Evolutionary conservation across 2,797 vertebrate species (phyloP), one percentile per base, ranked within the genome.

Genomic region (Pangasius macronema): DNA sequence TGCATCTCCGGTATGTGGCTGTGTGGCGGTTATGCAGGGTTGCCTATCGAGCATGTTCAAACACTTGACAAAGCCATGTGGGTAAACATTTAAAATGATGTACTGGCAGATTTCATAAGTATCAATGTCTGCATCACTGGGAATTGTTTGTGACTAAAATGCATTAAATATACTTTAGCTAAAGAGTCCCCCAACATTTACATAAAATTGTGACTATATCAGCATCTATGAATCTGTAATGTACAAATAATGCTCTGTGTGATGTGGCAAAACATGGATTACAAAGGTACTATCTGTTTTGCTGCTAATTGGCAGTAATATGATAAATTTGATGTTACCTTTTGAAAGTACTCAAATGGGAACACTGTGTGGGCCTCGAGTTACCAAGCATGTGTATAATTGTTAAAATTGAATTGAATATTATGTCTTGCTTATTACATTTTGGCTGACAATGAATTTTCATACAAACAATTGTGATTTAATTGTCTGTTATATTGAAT

Each of bases 11-110:
- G 24, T 8, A 65, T 53, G 59, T 39, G 77, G 77, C 20, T 55
- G 51, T 33, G 22, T 72, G 33, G 6, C 4, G 49, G 8, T 53
- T 83, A 61, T 49, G 2, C 46, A 76, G 55, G 36, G 7, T n/a
- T 76, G 68, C 22, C 42, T 59, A 49, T 36, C 0, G 2, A 36
- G 68, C 46, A 65, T 49, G 55, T 42, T 55, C 86, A 63, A 65
- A 77, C 81, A 87, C 72, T 76, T 53, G 42, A 75, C 22, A 24
- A 33, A 39, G 16, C 10, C 22, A 80, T 59, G 57, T 42, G 70
- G 59, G 33, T 18, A n/a, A 30, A 22, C 42, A 39, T 83, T 76
- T 63, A 68, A 73, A 53, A 82, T 30, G 5, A 42, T 80, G 59
- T 27, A 55, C 11, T 81, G 79, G 10, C 53, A 36, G 55, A 33